Conservation (phyloP, 92 coral and sea anemone genomes). For the Porites cylindrica region DNA sequence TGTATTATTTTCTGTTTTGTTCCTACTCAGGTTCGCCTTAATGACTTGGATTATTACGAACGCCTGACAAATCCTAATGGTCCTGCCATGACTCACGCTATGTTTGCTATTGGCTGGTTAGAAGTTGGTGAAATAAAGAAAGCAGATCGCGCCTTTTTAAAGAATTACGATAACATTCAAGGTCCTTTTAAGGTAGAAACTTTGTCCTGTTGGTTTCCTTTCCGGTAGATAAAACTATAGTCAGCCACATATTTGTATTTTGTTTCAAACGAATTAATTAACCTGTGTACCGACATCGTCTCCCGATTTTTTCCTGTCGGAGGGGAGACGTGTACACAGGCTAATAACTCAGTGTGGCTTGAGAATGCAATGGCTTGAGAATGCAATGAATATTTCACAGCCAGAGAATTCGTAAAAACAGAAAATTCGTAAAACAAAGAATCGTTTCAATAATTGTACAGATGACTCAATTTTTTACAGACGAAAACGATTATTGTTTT, state of each 20-base stretch:
- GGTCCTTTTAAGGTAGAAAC: constrained; percentile 81
- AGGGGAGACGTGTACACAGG: too few relatives aligned
- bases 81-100: constrained; percentile 92
- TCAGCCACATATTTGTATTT: background rate
- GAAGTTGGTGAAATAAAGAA: constrained; percentile 76
- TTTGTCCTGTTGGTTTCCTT: too few relatives aligned
- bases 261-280: background rate
- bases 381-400: too few relatives aligned
- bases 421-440: too few relatives aligned
- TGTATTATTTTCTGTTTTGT: background rate
- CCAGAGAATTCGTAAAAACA: too few relatives aligned
- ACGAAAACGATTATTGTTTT: too few relatives aligned
- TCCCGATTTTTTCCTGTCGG: too few relatives aligned
- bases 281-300: too few relatives aligned
- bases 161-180: constrained; percentile 80
- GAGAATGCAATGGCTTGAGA: too few relatives aligned
- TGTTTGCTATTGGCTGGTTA: constrained; percentile 92
- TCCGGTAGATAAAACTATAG: background rate
- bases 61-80: constrained; percentile 72
- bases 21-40: constrained; percentile 72
- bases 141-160: constrained; percentile 72
- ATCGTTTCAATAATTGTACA: too few relatives aligned
- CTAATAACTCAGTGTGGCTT: background rate
- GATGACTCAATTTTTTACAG: too few relatives aligned
- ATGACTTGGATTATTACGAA: constrained; percentile 73